Evolutionary conservation across 1,140 invertebrate genomes (phyloP).

Genomic region (Hestina assimilis): DNA sequence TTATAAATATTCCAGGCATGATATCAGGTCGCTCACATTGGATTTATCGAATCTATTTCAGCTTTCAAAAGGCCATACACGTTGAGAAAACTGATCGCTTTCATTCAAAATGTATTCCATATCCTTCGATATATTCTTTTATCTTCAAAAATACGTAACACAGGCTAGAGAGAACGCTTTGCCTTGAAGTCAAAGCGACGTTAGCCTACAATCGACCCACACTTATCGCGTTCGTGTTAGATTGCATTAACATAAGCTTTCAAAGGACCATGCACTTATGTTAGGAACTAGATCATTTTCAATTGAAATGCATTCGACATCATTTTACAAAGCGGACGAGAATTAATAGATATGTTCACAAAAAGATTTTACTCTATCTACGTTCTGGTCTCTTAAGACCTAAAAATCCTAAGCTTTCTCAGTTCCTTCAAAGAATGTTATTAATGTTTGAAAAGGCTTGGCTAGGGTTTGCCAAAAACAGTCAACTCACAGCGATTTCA

Average conservation of each 20-base stretch:
- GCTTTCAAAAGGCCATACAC: neutral
- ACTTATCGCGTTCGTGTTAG: constrained; percentile 19
- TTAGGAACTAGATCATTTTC: constrained; percentile 25
- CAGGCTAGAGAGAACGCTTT: constrained; percentile 11
- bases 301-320: constrained; percentile 18
- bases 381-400: neutral
- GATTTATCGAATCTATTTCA: constrained; percentile 1
- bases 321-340: constrained; percentile 7
- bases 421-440: constrained; percentile 18
- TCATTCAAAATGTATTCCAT: neutral
- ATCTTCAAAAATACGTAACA: neutral
- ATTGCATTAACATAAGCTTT: constrained; percentile 29
- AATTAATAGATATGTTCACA: constrained; percentile 14
- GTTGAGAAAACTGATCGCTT: neutral
- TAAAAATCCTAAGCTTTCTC: constrained; percentile 1
- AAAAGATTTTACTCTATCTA: constrained; percentile 6
- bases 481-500: constrained; percentile 15
- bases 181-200: constrained; percentile 17
- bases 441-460: constrained; percentile 20
- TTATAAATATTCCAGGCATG: neutral
- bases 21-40: neutral
- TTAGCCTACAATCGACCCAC: constrained; percentile 18
- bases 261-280: constrained; percentile 23
- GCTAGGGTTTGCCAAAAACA: constrained; percentile 14
- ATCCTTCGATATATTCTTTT: neutral